Base-by-base conservation (phyloP, 23 tunicate species). In the Aplidium turbinatum region DNA sequence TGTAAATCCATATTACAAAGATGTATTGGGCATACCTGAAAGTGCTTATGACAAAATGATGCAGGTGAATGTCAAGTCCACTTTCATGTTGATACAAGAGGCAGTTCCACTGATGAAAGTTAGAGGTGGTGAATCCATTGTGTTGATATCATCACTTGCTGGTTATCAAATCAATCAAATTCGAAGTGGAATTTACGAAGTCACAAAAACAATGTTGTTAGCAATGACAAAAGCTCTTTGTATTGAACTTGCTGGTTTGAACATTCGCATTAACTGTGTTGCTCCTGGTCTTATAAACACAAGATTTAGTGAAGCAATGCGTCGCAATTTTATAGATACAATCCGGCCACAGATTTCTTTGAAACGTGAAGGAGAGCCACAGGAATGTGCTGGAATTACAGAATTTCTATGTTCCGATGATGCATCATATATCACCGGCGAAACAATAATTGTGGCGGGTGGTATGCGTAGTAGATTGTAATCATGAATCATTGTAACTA, bases 241-340 rank as follows among this genome's bases (percentile, higher is more conserved):
- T 1, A 31, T 34, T 42, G 98, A 92, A 40, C 72, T 92, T n/a
- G 87, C 83, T 11, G 3, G 70, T 3, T 57, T 64, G 26, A 75
- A 80, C 34, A 92, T 92, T 11, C 72, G 98, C 32, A 70, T 92
- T 34, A 92, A 92, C 62, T 74, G 92, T 57, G 36, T 92, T 9
- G 84, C 84, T 4, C 98, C 98, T 18, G 98, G 98, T 1, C 52
- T 92, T 21, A 77, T 92, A 38, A 85, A 68, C 68, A 92, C 98
- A 28, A 85, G 80, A 38, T 85, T 92, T 33, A 85, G 92, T 57
- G 75, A 78, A 26, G 92, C 92, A 3, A 30, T 92, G 47, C 34
- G 42, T 7, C 11, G 73, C 33, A 29, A 47, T 18, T 62, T 52
- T 45, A 25, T 11, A 5, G 75, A 69, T 1, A n/a, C n/a, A n/a